Evolutionary conservation across 1,140 invertebrate genomes (phyloP), one percentile per base, ranked within the genome.

Genomic region (Charaxes varanes): DNA sequence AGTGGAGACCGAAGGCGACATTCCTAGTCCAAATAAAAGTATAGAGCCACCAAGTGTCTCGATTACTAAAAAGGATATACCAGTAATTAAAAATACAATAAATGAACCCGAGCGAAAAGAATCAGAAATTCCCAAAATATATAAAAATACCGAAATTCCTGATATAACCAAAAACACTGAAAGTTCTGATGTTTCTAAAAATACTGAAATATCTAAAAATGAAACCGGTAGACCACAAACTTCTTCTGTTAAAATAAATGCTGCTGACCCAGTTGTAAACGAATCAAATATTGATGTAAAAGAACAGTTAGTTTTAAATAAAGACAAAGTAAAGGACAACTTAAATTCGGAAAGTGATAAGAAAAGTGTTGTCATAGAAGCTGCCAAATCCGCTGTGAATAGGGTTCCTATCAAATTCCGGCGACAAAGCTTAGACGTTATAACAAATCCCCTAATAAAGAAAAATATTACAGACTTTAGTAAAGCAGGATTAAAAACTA

Each of bases 401-500:
- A 45, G 67, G 18, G 48, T 78, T 32, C 69, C 78, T 14, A 49
- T 79, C 7, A 82, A 73, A 61, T 70, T 82, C 12, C 54, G 69
- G 3, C 63, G 71, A 31, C 62, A 76, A 60, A 71, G 67, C 38
- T 48, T 82, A 54, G 78, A 82, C 31, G 52, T 80, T 4, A 72
- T 78, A 12, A 78, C 77, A 46, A 79, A 74, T 65, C 78, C 78
- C n/a, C 37, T 78, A 35, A 71, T 80, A 11, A 80, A 69, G 41
- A 71, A 73, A 51, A 79, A 79, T 53, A 67, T 80, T n/a, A 60
- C 60, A 2, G 76, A 82, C 26, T 74, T 82, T 34, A 62, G 57
- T 23, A 83, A 79, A 53, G 63, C 76, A 7, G 79, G 71, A 15
- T 67, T 77, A 67, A 82, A 72, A 61, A 80, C 76, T 14, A 80